phyloP scores from a whole-genome alignment of 2,888 invertebrate species.

The Rotaria sp. region DNA sequence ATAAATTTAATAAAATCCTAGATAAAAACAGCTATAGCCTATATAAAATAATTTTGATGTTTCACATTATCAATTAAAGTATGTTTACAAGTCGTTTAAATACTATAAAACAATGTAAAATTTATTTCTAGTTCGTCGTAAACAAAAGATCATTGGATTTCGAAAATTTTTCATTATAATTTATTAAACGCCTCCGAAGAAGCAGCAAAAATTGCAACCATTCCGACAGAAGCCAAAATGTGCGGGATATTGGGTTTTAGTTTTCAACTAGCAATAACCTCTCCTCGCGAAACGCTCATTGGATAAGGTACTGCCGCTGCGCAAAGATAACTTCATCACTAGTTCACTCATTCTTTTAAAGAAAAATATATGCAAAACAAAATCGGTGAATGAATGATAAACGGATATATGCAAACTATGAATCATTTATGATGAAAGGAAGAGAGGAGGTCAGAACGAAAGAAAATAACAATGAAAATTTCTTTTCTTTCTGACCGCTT shows the following conservation, averaged over 20 bases:
- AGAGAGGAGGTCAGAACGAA: neutral
- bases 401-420: neutral
- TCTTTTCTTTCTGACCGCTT: neutral
- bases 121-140: neutral
- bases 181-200: neutral
- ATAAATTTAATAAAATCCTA: too few species aligned
- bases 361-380: neutral
- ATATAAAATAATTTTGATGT: neutral
- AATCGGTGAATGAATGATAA: neutral
- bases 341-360: neutral
- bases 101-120: neutral
- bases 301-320: constrained; percentile 6
- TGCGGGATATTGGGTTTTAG: constrained; percentile 6
- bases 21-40: neutral
- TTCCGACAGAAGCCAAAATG: neutral
- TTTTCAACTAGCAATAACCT: constrained; percentile 6
- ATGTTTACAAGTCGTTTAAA: neutral
- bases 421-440: neutral
- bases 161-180: neutral
- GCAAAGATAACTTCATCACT: neutral
- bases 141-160: neutral
- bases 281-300: too few species aligned
- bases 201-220: neutral
- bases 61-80: neutral
- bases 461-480: neutral